These are phyloP conservation scores for Cecropterus lyciades DNA, from an alignment of 1,140 invertebrate genomes.

Conservation along the genomic window DNA sequence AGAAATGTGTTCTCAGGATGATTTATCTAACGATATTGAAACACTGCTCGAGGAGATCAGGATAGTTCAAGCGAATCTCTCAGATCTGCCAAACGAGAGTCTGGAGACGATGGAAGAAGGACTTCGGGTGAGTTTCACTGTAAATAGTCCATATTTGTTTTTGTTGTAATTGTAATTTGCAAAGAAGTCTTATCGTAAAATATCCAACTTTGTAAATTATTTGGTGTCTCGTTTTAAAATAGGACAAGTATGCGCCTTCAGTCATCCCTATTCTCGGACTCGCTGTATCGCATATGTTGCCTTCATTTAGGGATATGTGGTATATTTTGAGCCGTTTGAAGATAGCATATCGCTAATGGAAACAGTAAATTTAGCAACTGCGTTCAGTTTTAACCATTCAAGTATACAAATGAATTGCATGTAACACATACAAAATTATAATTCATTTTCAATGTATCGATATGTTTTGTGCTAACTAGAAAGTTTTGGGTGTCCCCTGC, in stretches of 20 bases:
- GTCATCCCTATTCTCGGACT: conserved; percentile 38
- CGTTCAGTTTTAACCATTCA: too few species aligned
- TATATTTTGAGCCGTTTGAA: neutral
- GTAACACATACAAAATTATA: neutral
- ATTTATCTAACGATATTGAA: conserved; percentile 87
- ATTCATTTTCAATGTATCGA: neutral
- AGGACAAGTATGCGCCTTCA: conserved; percentile 35
- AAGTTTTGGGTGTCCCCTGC: neutral
- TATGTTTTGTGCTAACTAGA: conserved; percentile 21
- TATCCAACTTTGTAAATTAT: neutral
- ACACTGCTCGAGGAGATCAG: conserved; percentile 87
- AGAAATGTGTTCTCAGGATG: conserved; percentile 86
- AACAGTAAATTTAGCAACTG: neutral
- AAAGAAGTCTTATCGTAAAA: neutral
- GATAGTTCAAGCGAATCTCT: conserved; percentile 87
- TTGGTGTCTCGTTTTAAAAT: conserved; percentile 39
- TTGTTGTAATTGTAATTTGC: neutral
- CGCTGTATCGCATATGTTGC: conserved; percentile 34
- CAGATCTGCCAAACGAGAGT: conserved; percentile 88
- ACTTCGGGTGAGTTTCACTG: conserved; percentile 86
- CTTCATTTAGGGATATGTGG: neutral
- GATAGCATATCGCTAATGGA: conserved; percentile 1
- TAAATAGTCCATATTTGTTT: conserved; percentile 45
- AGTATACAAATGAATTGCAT: too few species aligned
- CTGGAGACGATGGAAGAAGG: conserved; percentile 88